Percentiles rank a stretch among this genome's conserved stretches.
Conservation (phyloP, 2,797 vertebrate genomes). For the Poeciliopsis infans region DNA sequence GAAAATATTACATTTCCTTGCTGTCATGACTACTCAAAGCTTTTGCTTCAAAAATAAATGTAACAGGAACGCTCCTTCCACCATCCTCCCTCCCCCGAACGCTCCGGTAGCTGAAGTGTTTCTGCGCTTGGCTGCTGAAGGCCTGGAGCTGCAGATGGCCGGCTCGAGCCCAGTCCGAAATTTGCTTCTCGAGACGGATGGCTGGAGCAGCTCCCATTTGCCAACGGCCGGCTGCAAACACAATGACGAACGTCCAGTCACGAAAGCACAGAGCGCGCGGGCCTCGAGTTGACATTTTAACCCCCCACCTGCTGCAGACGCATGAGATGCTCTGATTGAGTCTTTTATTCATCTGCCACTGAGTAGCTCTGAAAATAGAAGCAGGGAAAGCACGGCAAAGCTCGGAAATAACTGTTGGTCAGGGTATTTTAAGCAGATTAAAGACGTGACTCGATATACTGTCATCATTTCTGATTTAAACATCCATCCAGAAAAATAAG, state of each 20-base stretch:
- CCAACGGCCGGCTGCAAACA: constrained; percentile 77
- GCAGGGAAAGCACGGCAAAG: constrained; percentile 9
- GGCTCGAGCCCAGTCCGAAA: constrained; percentile 75
- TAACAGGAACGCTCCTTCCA: constrained; percentile 23
- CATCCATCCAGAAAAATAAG: neutral
- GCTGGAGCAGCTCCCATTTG: constrained; percentile 76
- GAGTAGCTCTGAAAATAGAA: constrained; percentile 43
- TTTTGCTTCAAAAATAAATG: constrained; percentile 20
- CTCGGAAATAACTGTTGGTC: constrained; percentile 31
- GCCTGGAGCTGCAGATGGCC: constrained; percentile 81
- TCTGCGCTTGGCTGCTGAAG: constrained; percentile 70
- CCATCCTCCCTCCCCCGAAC: constrained; percentile 35
- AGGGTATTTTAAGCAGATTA: constrained; percentile 34
- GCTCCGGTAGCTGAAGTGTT: constrained; percentile 44
- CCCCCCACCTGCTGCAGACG: constrained; percentile 67
- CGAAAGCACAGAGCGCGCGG: constrained; percentile 18
- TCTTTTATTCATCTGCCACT: constrained; percentile 48
- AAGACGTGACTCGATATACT: constrained; percentile 10
- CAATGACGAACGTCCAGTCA: constrained; percentile 72
- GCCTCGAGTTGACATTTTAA: constrained; percentile 49
- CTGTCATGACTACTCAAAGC: constrained; percentile 16
- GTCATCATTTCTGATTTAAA: constrained; percentile 9
- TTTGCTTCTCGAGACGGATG: constrained; percentile 80
- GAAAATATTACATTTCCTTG: neutral
- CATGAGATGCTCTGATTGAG: constrained; percentile 37